A percentile compares a stretch with the other conserved stretches of the same genome.
These are phyloP conservation scores for Theonella swinhoei DNA, from an alignment of 37 sponge, comb jelly and placozoan species.

Conservation along the genomic window DNA sequence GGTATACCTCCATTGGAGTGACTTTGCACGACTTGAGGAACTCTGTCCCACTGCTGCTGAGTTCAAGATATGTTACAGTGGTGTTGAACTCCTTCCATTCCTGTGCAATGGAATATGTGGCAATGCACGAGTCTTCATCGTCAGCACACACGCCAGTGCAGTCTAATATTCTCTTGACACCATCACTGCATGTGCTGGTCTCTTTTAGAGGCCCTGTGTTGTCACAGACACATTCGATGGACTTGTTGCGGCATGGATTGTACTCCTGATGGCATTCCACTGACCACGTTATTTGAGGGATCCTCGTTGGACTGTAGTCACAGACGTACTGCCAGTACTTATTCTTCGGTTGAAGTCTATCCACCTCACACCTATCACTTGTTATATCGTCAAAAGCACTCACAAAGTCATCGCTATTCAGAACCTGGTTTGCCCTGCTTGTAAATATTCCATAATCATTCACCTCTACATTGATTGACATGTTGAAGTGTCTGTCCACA, in stretches of 20 bases:
- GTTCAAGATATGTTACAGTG: neutral
- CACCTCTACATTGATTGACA: neutral
- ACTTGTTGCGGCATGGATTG: neutral
- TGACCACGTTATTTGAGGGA: conserved; percentile 49
- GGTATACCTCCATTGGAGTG: neutral
- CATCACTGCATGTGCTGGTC: neutral
- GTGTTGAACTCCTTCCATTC: neutral
- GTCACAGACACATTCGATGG: neutral
- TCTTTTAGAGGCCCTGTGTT: too few relatives aligned
- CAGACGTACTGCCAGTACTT: conserved; percentile 43
- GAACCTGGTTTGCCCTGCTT: neutral
- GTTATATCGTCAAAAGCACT: neutral
- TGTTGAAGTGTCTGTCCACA: neutral
- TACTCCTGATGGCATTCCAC: conserved; percentile 1
- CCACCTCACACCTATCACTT: neutral
- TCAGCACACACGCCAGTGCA: neutral
- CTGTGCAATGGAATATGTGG: neutral
- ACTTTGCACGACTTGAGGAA: neutral
- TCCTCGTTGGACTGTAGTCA: conserved; percentile 54
- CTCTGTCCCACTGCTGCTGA: neutral
- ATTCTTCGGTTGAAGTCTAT: neutral
- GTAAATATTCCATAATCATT: neutral
- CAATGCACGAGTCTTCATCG: neutral
- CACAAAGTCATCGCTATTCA: neutral
- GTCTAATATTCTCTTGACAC: neutral